Evolutionary conservation across 1,140 invertebrate genomes (phyloP).

Genomic region (Procambarus clarkii): DNA sequence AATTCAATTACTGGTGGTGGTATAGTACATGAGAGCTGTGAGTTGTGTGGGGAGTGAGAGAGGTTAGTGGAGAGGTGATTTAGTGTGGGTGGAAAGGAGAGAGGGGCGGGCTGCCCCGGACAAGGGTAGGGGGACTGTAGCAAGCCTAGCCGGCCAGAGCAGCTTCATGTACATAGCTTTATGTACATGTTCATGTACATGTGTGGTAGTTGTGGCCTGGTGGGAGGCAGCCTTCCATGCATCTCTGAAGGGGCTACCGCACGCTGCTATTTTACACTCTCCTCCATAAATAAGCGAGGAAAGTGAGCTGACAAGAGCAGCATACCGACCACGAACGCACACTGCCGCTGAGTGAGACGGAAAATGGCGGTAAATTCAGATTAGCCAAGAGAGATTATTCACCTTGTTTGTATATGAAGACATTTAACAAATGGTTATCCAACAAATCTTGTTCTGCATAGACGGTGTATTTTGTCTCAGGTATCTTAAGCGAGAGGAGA

Average conservation of each 20-base stretch:
- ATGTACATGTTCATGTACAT: no score
- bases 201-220: no score
- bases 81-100: no score
- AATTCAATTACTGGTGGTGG: not conserved
- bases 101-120: no score
- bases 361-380: slow-evolving; percentile 5
- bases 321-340: not conserved
- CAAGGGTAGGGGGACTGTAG: no score
- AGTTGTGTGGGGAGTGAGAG: no score
- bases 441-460: not conserved
- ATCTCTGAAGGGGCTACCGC: not conserved
- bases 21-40: no score
- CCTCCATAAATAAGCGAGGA: not conserved
- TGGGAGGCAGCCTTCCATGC: no score
- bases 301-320: not conserved
- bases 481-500: not conserved
- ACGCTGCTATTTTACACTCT: not conserved
- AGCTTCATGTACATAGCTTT: no score
- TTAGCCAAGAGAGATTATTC: slow-evolving; percentile 12
- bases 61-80: no score
- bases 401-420: slow-evolving; percentile 5
- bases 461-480: not conserved
- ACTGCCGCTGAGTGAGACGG: not conserved
- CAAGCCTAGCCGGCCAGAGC: no score
- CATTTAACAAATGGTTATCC: slow-evolving; percentile 13